phyloP scores from a whole-genome alignment of 92 coral and sea anemone genomes.

The Meandrina meandrites region DNA sequence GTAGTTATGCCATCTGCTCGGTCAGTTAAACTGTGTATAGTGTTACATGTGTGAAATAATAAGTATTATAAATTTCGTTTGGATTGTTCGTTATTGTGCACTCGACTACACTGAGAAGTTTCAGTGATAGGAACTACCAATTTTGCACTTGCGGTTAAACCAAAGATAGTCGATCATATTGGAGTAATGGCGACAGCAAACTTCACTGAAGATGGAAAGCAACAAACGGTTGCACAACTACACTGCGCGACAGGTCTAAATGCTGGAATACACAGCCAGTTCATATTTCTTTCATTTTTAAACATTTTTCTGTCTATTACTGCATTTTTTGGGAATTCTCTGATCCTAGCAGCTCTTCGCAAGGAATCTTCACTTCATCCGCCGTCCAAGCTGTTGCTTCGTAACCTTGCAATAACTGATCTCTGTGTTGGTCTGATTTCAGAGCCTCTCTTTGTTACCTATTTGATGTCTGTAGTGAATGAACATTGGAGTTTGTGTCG shows the following conservation, averaged over 20 bases:
- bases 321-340: background rate
- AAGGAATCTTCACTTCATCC: background rate
- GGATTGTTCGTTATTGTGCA: no score
- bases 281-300: background rate
- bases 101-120: no score
- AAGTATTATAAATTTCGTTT: background rate
- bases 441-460: background rate
- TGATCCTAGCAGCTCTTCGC: background rate
- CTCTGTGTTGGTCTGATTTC: background rate
- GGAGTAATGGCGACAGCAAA: background rate
- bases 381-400: background rate
- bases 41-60: background rate
- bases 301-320: background rate
- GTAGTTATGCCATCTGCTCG: no score
- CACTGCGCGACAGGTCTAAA: background rate
- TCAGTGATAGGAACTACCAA: no score
- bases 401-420: background rate
- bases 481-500: background rate
- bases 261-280: background rate
- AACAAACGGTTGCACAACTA: background rate
- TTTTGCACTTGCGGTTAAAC: background rate
- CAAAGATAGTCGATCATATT: background rate
- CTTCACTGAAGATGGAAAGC: background rate
- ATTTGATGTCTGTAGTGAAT: background rate
- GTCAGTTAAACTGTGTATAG: background rate